Percentiles rank a stretch among this genome's conserved stretches.
Evolutionary conservation across 2,888 invertebrate genomes (phyloP).

Genomic region (Idaea biselata): DNA sequence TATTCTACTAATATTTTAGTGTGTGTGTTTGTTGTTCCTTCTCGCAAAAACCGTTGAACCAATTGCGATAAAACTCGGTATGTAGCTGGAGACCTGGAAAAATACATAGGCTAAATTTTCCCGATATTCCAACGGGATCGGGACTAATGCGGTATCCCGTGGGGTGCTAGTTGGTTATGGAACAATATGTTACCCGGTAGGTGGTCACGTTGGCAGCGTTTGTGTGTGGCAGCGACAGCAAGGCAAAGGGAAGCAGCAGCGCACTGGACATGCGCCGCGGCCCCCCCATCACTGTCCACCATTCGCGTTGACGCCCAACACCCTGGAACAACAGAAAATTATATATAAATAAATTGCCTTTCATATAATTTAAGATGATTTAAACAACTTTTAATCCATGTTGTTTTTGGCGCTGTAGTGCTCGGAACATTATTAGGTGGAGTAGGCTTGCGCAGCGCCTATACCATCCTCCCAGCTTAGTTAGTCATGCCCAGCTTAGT

Average conservation of each 20-base stretch:
- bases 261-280: conserved; percentile 78
- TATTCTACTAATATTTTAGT: no score
- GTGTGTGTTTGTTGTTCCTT: no score
- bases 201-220: conserved; percentile 63
- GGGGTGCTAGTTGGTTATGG: neutral
- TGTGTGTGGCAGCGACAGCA: conserved; percentile 64
- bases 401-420: no score
- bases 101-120: neutral
- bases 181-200: conserved; percentile 55
- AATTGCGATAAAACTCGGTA: no score
- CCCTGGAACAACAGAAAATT: conserved; percentile 33
- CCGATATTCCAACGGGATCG: neutral
- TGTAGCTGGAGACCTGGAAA: neutral
- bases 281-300: conserved; percentile 73
- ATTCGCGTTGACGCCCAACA: conserved; percentile 66
- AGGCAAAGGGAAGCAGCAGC: conserved; percentile 74
- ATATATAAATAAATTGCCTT: no score
- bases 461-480: no score
- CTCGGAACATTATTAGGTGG: no score
- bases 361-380: no score
- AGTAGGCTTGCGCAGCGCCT: no score
- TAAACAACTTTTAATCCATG: no score
- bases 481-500: no score
- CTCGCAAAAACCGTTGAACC: no score
- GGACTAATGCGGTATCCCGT: neutral